Base-by-base conservation (phyloP, 1,140 invertebrate species). In the Heliconius nattereri region DNA sequence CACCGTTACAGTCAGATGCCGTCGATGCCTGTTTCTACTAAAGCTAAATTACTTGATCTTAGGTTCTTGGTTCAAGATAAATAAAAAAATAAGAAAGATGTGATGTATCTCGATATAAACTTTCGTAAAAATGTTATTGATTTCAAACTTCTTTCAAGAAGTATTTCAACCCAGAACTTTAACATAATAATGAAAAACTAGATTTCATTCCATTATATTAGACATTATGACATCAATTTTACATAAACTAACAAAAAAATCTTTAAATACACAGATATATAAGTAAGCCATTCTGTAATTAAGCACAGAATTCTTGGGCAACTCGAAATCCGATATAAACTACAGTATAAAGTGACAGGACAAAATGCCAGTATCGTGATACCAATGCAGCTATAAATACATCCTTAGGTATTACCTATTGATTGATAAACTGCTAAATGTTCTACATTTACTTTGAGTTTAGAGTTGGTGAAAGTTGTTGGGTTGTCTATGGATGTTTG, bases 341-440 rank as follows among this genome's bases (percentile, higher is more conserved):
- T 66, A 66, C 26, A 7, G 7, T 52, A 52, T 52, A 66, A 66
- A 66, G 60, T 66, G 60, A 66, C 26, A 66, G 60, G 23, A 66
- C 8, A 29, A 66, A 66, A 66, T 66, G 60, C 60, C 60, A 66
- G 60, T 29, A 13, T 66, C 60, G 60, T 66, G 60, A 66, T 66
- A 66, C 60, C 9, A 29, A 3, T 26, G 60, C 60, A 13, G 60
- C 60, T 66, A 26, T 66, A 66, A 66, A 66, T 66, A 66, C 60
- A 66, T 66, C 60, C 23, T 66, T 66, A 26, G n/a, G 11, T 66
- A 66, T 29, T 66, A 29, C 26, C 11, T 66, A 66, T 66, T 29
- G 60, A 66, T 66, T 66, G 26, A 29, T 66, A 66, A 66, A 66
- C 5, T 60, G 11, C 54, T 60, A 60, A 66, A 6, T 66, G 23